Evolutionary conservation across 1,140 invertebrate genomes (phyloP).

Genomic region (Drosophila bocqueti): DNA sequence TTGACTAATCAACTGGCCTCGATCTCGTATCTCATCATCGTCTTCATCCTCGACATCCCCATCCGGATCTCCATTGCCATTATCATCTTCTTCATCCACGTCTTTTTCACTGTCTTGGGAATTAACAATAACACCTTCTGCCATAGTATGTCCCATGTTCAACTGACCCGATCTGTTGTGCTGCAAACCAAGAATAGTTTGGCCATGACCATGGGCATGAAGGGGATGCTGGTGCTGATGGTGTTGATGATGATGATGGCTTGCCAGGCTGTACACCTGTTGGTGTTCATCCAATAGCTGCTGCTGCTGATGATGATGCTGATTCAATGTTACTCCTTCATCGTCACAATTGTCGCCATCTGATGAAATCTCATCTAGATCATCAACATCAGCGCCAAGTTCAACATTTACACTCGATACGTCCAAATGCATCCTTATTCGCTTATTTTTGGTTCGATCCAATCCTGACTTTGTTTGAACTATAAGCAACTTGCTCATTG

Average conservation of each 20-base stretch:
- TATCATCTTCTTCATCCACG: constrained; percentile 66
- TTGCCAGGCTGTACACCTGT: constrained; percentile 31
- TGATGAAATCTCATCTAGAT: constrained; percentile 67
- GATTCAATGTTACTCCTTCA: constrained; percentile 73
- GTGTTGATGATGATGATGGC: constrained; percentile 46
- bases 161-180: constrained; percentile 55
- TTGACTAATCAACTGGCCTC: constrained; percentile 88
- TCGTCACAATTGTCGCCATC: constrained; percentile 57
- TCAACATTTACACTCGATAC: constrained; percentile 41
- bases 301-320: constrained; percentile 76
- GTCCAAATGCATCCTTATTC: constrained; percentile 36
- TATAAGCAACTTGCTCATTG: constrained; percentile 59
- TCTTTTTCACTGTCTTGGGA: constrained; percentile 87
- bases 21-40: constrained; percentile 72
- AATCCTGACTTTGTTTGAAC: constrained; percentile 29
- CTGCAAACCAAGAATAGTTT: constrained; percentile 25
- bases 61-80: constrained; percentile 86
- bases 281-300: constrained; percentile 56
- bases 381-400: constrained; percentile 18
- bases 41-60: constrained; percentile 83
- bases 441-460: constrained; percentile 8
- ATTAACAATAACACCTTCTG: constrained; percentile 88
- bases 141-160: constrained; percentile 62
- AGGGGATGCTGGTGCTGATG: constrained; percentile 47
- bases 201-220: constrained; percentile 14